Percentiles rank a stretch among this genome's conserved stretches.
Evolutionary conservation across 2,888 invertebrate species (phyloP).

Genomic region (Arge pagana): DNA sequence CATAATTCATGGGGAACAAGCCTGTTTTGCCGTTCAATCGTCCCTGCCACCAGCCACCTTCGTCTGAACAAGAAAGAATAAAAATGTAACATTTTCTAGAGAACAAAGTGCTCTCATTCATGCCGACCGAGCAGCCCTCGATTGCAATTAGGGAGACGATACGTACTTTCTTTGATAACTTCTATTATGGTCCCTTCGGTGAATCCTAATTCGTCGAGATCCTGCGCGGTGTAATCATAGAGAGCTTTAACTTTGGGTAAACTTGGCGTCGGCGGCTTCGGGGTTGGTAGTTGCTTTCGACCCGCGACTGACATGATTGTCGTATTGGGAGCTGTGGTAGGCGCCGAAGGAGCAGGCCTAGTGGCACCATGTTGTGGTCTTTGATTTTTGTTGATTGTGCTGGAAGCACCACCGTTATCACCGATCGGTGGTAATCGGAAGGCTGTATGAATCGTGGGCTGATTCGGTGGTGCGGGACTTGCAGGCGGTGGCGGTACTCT

Average conservation of each 20-base stretch:
- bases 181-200: slow-evolving; percentile 66
- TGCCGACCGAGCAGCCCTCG: no score
- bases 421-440: slow-evolving; percentile 44
- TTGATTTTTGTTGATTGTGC: background rate
- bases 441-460: slow-evolving; percentile 47
- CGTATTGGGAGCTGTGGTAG: slow-evolving; percentile 10
- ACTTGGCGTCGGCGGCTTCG: slow-evolving; percentile 54
- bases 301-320: no score
- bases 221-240: slow-evolving; percentile 69
- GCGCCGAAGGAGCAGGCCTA: slow-evolving; percentile 12
- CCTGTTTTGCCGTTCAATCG: slow-evolving; percentile 63
- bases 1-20: slow-evolving; percentile 70
- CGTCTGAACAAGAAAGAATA: slow-evolving; percentile 58
- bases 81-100: slow-evolving; percentile 16
- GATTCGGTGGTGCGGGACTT: slow-evolving; percentile 59
- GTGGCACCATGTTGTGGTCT: background rate
- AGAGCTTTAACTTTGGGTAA: slow-evolving; percentile 61
- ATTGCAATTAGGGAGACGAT: background rate
- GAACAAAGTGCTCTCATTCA: no score
- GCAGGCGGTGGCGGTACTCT: slow-evolving; percentile 59
- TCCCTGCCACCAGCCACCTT: slow-evolving; percentile 73
- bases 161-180: slow-evolving; percentile 64
- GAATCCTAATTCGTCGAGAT: slow-evolving; percentile 68
- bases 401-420: slow-evolving; percentile 22
- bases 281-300: slow-evolving; percentile 50